A percentile compares a stretch with the other conserved stretches of the same genome.
These are phyloP conservation scores for Synergus laeviventris DNA, from an alignment of 2,888 invertebrate genomes.

Conservation along the genomic window DNA sequence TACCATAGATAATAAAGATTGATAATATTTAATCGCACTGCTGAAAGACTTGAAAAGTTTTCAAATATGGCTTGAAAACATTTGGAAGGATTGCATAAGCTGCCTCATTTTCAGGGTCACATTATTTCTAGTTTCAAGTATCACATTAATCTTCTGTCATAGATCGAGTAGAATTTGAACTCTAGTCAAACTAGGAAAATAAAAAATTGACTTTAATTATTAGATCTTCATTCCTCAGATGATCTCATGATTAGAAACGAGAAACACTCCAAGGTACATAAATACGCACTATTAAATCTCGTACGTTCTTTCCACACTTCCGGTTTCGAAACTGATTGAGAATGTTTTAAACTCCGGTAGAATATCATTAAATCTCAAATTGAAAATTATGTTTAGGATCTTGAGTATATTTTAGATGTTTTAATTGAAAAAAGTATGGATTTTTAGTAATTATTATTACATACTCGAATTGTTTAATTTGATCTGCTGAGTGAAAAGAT, in stretches of 20 bases:
- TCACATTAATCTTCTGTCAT: neutral
- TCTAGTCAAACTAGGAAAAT: neutral
- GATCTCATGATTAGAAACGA: slow-evolving; percentile 3
- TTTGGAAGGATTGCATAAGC: neutral
- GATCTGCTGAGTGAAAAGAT: too few species aligned
- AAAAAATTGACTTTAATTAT: neutral
- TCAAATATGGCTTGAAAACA: neutral
- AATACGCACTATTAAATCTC: neutral
- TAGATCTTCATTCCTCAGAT: neutral
- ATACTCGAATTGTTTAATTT: neutral
- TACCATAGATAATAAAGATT: neutral
- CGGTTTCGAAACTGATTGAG: neutral
- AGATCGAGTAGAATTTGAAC: neutral
- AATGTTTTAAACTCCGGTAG: neutral
- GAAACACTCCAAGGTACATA: neutral
- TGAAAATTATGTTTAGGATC: neutral
- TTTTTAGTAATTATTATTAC: neutral
- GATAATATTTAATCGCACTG: slow-evolving; percentile 15
- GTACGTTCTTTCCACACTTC: neutral
- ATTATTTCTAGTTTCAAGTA: neutral
- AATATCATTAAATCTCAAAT: neutral
- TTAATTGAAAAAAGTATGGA: neutral
- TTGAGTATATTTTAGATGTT: neutral
- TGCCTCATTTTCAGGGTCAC: neutral
- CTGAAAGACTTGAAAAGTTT: neutral